Conservation (phyloP, 2,888 invertebrate genomes). For the Eristalis pertinax region DNA sequence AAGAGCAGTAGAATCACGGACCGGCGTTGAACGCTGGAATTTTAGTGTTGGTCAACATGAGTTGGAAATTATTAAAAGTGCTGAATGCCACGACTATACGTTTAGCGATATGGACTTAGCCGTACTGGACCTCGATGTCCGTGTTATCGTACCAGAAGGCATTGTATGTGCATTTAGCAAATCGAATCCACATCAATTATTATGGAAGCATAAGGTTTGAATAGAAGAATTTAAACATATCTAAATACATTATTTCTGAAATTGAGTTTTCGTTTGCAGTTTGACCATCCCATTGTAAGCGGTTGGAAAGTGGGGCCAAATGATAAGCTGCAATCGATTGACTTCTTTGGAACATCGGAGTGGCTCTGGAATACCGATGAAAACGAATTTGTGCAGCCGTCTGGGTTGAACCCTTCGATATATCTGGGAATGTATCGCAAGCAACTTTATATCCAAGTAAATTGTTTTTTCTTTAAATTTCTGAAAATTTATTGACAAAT, state of each 20-base stretch:
- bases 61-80: conserved; percentile 84
- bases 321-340: conserved; percentile 86
- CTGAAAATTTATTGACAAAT: no score
- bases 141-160: conserved; percentile 88
- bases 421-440: conserved; percentile 92
- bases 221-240: not conserved
- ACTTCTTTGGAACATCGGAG: conserved; percentile 87
- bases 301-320: conserved; percentile 90
- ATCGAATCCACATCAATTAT: conserved; percentile 83
- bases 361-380: conserved; percentile 81
- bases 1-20: conserved; percentile 92
- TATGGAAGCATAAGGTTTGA: conserved; percentile 90
- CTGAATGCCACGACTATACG: conserved; percentile 82
- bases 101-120: conserved; percentile 77
- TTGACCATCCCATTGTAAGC: conserved; percentile 91
- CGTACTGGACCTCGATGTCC: conserved; percentile 83
- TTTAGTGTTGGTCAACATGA: conserved; percentile 96
- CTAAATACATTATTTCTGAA: not conserved
- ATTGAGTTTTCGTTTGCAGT: conserved; percentile 82
- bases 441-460: conserved; percentile 84
- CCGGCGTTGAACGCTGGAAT: conserved; percentile 96
- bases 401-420: conserved; percentile 85
- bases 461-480: not conserved
- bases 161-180: conserved; percentile 86
- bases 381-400: conserved; percentile 77